These are phyloP conservation scores for Physeter macrocephalus DNA, from an alignment of 2,113 vertebrate species.

Conservation along the genomic window DNA sequence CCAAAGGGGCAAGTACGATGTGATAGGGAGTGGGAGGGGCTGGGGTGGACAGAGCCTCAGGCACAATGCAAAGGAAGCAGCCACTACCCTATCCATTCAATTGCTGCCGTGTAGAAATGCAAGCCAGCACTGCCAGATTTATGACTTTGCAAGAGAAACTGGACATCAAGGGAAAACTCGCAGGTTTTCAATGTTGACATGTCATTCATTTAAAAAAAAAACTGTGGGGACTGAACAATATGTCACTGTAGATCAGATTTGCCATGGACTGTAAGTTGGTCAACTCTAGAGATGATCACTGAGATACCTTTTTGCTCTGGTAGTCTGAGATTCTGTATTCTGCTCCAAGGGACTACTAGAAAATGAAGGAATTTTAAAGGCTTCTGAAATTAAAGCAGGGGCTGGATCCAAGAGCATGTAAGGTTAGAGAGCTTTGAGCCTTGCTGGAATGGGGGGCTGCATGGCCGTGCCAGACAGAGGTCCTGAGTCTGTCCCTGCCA, in stretches of 20 bases:
- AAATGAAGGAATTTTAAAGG: neutral
- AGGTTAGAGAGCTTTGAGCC: neutral
- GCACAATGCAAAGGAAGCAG: neutral
- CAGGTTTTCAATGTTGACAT: neutral
- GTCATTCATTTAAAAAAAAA: neutral
- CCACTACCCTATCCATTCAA: fast-evolving
- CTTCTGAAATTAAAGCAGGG: neutral
- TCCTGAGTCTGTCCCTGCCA: no score
- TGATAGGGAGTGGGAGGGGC: no score
- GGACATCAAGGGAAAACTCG: neutral
- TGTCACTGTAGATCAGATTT: neutral
- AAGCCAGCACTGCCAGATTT: neutral
- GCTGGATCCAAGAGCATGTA: neutral
- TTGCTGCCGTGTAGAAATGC: neutral
- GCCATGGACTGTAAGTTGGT: neutral
- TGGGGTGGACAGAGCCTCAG: fast-evolving
- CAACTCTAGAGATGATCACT: neutral
- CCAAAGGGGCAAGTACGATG: neutral
- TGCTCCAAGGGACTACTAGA: neutral
- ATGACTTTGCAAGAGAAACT: neutral
- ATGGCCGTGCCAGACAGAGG: neutral
- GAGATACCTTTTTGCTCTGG: neutral
- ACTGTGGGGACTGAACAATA: neutral
- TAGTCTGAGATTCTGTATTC: neutral
- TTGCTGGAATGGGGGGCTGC: neutral